Evolutionary conservation across 2,888 invertebrate genomes (phyloP).

Genomic region (Lamellibrachia columna): DNA sequence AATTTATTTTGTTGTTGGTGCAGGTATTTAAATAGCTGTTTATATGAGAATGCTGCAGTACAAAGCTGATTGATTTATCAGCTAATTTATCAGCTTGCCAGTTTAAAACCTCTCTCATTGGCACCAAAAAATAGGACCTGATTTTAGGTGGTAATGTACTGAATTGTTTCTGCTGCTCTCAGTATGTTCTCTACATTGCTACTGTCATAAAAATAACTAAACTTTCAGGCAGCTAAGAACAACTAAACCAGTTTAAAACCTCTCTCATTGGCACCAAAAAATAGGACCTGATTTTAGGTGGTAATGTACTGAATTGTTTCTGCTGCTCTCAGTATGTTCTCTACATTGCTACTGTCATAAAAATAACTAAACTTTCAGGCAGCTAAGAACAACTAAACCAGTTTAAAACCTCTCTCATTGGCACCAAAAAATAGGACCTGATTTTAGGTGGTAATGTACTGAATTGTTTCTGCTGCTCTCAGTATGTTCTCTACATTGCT

Average conservation of each 20-base stretch:
- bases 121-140: not conserved
- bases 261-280: not conserved
- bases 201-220: not conserved
- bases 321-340: not conserved
- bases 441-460: not conserved
- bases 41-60: not conserved
- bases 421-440: not conserved
- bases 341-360: not conserved
- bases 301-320: not conserved
- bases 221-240: not conserved
- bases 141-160: not conserved
- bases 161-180: not conserved
- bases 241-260: not conserved
- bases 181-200: not conserved
- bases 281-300: not conserved
- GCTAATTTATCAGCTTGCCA: not conserved
- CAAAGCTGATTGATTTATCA: not conserved
- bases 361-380: not conserved
- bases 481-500: not conserved
- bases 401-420: not conserved
- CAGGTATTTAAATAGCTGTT: not conserved
- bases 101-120: not conserved
- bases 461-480: not conserved
- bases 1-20: conserved; percentile 1
- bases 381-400: too few species aligned